Evolutionary conservation across 1,140 invertebrate species (phyloP), one percentile per base, ranked within the genome.

Genomic region (Euura saliciscinereae): DNA sequence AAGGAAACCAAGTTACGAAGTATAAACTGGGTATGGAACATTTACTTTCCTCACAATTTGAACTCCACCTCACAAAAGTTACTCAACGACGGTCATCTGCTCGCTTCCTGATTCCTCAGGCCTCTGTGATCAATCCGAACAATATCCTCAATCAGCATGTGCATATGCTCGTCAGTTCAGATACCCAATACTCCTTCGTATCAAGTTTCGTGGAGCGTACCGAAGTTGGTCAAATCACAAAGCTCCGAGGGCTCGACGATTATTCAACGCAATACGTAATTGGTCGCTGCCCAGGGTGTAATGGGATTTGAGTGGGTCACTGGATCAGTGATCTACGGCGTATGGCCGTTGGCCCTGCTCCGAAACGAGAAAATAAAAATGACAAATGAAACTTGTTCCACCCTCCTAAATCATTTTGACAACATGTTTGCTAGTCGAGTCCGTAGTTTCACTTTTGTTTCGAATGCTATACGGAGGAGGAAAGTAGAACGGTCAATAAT

Each of bases 391-490:
- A 59, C 51, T 3, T 6, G 51, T 59, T 8, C 28, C 51, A n/a
- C 51, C 51, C 51, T n/a, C 51, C 1, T n/a, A 59, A 59, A 59
- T 59, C 13, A n/a, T 59, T 59, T n/a, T 11, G 8, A n/a, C 10
- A 59, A 59, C 51, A 3, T 4, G 51, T 59, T 59, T 59, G 13
- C 28, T 28, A 28, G 28, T 28, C 28, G 28, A 28, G 28, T 28
- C 28, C 28, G 28, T 59, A 59, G 51, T 59, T 59, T 59, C 51
- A 59, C 51, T 59, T 59, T 59, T 59, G 51, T 59, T 59, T 59
- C 51, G 51, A 59, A 4, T n/a, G 51, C 10, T 28, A 28, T 28
- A 28, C 28, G 28, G 28, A 28, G 8, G 51, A 59, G 51, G 51
- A 59, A 59, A 59, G 51, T n/a, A n/a, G 51, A 2, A 3, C 51